These are phyloP conservation scores for Microplitis mediator DNA, from an alignment of 1,140 invertebrate genomes.

Conservation along the genomic window DNA sequence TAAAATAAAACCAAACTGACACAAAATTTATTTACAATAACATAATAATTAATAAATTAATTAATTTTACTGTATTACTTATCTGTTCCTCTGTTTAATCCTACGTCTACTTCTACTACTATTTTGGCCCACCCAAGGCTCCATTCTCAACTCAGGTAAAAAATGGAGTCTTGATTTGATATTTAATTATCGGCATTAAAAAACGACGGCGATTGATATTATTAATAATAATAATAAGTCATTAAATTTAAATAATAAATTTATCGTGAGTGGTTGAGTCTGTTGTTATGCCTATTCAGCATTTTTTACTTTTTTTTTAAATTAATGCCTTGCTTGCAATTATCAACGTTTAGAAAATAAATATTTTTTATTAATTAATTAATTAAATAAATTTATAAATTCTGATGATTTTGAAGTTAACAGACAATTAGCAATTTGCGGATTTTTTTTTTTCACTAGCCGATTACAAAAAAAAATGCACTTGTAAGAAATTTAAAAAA, in stretches of 20 bases:
- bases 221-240: not conserved
- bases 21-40: not conserved
- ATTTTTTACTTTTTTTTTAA: not conserved
- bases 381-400: too few relatives aligned
- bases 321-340: not conserved
- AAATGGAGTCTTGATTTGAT: conserved; percentile 61
- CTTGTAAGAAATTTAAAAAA: not conserved
- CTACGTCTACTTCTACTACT: conserved; percentile 60
- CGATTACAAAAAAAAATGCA: not conserved
- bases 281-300: conserved; percentile 36
- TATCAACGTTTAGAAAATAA: not conserved
- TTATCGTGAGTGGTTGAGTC: conserved; percentile 57
- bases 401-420: too few relatives aligned
- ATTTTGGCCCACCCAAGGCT: conserved; percentile 62
- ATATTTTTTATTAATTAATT: too few relatives aligned
- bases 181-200: conserved; percentile 44
- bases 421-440: too few relatives aligned
- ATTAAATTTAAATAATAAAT: conserved; percentile 37
- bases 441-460: too few relatives aligned
- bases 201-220: not conserved
- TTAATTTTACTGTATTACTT: conserved; percentile 40
- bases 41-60: conserved; percentile 17
- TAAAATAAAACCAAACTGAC: too few relatives aligned
- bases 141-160: conserved; percentile 62
- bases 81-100: conserved; percentile 58